Evolutionary conservation across 2,797 vertebrate genomes (phyloP).

Genomic region (Gallirallus australis): DNA sequence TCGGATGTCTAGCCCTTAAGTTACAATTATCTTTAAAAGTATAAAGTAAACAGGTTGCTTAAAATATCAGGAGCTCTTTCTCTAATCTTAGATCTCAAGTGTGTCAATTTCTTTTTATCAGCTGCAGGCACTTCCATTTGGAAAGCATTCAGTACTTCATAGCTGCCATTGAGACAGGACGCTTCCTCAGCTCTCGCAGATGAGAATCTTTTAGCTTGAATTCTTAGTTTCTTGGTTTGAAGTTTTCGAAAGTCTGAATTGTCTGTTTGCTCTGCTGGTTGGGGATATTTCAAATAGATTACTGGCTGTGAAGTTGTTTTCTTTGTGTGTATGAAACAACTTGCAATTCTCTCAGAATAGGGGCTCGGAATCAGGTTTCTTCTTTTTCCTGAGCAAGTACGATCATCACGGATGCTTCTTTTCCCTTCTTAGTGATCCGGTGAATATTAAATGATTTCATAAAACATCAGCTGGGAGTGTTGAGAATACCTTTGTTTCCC

Average conservation of each 20-base stretch:
- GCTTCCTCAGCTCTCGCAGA: neutral
- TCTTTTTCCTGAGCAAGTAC: neutral
- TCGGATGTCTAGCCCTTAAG: neutral
- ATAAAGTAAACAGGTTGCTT: constrained; percentile 42
- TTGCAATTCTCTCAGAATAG: neutral
- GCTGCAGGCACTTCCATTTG: neutral
- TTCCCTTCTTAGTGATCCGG: neutral
- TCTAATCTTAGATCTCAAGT: constrained; percentile 48
- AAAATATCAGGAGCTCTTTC: constrained; percentile 45
- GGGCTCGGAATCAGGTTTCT: neutral
- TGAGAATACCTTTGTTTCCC: neutral
- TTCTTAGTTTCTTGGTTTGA: neutral
- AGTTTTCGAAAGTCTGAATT: neutral
- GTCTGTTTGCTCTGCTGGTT: neutral
- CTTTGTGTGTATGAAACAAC: neutral
- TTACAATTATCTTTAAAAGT: constrained; percentile 41
- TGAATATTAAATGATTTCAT: neutral
- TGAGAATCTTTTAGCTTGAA: neutral
- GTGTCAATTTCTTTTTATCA: constrained; percentile 15
- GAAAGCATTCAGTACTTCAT: constrained; percentile 13
- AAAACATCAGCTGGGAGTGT: neutral
- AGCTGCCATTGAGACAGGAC: neutral
- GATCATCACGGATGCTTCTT: neutral
- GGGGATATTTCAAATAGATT: neutral
- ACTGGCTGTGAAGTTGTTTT: neutral